Evolutionary conservation across 2,113 vertebrate genomes (phyloP).

Genomic region (Trachemys scripta): DNA sequence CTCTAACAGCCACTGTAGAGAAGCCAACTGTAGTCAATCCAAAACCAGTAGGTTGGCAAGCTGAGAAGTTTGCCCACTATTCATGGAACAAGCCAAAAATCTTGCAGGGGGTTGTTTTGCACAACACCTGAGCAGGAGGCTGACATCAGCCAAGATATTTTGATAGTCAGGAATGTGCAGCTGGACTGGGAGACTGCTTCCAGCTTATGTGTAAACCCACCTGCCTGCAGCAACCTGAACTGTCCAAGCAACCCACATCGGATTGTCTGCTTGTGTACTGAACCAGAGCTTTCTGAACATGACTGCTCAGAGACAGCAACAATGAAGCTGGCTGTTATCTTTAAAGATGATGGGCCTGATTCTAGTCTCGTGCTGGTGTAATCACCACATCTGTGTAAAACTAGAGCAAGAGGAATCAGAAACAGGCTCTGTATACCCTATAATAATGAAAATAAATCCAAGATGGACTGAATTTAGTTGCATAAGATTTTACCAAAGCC

Average conservation of each 20-base stretch:
- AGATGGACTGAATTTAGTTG: fast-evolving
- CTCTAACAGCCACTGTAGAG: not conserved
- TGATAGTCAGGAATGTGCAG: not conserved
- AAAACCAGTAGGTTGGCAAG: conserved; percentile 25
- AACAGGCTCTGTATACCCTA: not conserved
- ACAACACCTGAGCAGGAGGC: fast-evolving
- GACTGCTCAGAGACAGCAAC: not conserved
- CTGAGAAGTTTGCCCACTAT: conserved; percentile 9
- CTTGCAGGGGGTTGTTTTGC: fast-evolving
- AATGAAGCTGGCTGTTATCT: not conserved
- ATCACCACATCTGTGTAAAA: not conserved
- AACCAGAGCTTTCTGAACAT: not conserved
- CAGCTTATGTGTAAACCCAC: not conserved
- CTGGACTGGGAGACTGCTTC: not conserved
- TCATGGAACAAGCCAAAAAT: fast-evolving
- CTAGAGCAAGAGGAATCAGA: not conserved
- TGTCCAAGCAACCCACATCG: not conserved
- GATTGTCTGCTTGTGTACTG: not conserved
- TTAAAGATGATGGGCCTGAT: not conserved
- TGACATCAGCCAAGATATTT: not conserved
- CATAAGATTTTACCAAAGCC: not conserved
- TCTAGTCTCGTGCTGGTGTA: not conserved
- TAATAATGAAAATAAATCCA: not conserved
- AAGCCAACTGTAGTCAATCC: conserved; percentile 36
- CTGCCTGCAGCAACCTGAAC: not conserved